These are phyloP conservation scores for Lamellibrachia columna DNA, from an alignment of 2,888 invertebrate genomes.

Conservation along the genomic window DNA sequence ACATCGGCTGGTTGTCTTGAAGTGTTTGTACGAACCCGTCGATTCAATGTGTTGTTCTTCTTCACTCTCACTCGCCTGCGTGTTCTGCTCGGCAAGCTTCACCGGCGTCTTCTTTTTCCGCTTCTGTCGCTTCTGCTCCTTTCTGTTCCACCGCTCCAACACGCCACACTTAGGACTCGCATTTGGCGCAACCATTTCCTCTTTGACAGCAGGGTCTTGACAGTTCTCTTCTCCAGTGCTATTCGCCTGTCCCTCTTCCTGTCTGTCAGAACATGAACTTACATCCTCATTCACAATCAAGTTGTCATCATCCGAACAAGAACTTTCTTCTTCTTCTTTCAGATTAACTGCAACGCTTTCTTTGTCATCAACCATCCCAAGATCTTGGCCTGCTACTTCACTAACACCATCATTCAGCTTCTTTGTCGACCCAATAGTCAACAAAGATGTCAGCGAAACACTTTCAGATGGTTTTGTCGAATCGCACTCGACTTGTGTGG, in stretches of 20 bases:
- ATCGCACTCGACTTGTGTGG: slow-evolving; percentile 4
- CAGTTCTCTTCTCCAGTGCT: not conserved
- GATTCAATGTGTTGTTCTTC: not conserved
- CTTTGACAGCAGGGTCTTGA: not conserved
- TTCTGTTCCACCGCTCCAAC: not conserved
- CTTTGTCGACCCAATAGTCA: slow-evolving; percentile 6
- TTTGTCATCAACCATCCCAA: not conserved
- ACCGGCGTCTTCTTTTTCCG: slow-evolving; percentile 30
- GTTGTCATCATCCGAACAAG: not conserved
- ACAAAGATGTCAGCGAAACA: not conserved
- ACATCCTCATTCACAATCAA: not conserved
- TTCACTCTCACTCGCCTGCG: not conserved
- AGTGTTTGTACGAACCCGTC: not conserved
- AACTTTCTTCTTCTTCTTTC: not conserved
- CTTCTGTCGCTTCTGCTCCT: slow-evolving; percentile 22
- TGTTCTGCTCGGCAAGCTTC: slow-evolving; percentile 26
- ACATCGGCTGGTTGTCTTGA: not conserved
- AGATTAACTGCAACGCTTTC: not conserved
- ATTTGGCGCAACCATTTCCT: not conserved
- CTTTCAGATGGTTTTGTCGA: not conserved
- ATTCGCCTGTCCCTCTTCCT: not conserved
- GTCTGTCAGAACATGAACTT: slow-evolving; percentile 5
- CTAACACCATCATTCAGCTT: not conserved
- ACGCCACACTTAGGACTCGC: not conserved
- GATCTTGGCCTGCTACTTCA: not conserved